A percentile compares a stretch with the other conserved stretches of the same genome.
phyloP scores from a whole-genome alignment of 2,888 invertebrate species.

The Brachynemurus nebulosus region DNA sequence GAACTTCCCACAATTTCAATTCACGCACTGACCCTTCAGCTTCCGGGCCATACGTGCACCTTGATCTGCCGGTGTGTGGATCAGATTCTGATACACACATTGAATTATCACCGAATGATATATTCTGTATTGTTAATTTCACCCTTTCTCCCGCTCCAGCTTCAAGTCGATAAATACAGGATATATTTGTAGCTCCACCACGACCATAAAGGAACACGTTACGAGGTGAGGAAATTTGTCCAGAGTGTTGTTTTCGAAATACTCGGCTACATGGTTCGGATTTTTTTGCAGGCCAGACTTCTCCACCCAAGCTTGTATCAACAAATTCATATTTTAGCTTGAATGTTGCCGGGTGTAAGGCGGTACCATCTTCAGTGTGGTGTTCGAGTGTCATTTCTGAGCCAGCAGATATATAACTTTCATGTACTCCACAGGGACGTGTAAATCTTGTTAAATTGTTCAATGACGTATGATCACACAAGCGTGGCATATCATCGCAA shows the following conservation, averaged over 20 bases:
- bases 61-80: slow-evolving; percentile 53
- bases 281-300: slow-evolving; percentile 39
- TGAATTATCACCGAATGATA: slow-evolving; percentile 53
- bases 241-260: slow-evolving; percentile 48
- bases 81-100: slow-evolving; percentile 57
- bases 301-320: slow-evolving; percentile 63
- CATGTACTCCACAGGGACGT: slow-evolving; percentile 62
- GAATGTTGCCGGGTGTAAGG: slow-evolving; percentile 62
- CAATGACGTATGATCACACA: slow-evolving; percentile 70
- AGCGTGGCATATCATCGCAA: slow-evolving; percentile 60
- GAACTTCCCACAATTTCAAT: slow-evolving; percentile 50
- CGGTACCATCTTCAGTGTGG: slow-evolving; percentile 55
- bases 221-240: slow-evolving; percentile 48
- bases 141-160: slow-evolving; percentile 52
- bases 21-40: slow-evolving; percentile 33
- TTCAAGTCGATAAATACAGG: slow-evolving; percentile 65
- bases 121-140: slow-evolving; percentile 50
- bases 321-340: slow-evolving; percentile 69
- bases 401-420: slow-evolving; percentile 58
- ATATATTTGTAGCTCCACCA: slow-evolving; percentile 62
- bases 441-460: slow-evolving; percentile 60
- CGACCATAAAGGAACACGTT: slow-evolving; percentile 75
- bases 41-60: slow-evolving; percentile 31
- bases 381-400: slow-evolving; percentile 36
- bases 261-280: slow-evolving; percentile 41